phyloP scores from a whole-genome alignment of 2,888 invertebrate genomes.

The Amiota minor region DNA sequence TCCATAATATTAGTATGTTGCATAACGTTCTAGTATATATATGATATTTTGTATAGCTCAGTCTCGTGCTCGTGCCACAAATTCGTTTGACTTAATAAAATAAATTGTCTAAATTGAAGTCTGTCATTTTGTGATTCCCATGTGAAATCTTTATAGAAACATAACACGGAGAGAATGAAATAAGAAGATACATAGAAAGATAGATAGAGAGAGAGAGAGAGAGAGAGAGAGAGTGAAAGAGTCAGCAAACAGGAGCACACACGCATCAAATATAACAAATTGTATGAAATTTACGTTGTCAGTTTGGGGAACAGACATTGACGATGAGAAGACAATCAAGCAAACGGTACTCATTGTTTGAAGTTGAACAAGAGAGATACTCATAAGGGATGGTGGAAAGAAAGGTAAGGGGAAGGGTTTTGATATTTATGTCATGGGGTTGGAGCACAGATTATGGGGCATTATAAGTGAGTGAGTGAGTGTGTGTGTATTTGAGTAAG shows the following conservation, averaged over 20 bases:
- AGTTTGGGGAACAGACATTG: constrained; percentile 21
- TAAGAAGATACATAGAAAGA: constrained; percentile 43
- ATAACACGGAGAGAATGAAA: constrained; percentile 44
- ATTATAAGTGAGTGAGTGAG: not conserved
- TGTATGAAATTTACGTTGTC: constrained; percentile 67
- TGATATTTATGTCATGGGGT: not conserved
- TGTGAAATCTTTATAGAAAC: constrained; percentile 48
- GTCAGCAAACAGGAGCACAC: not conserved
- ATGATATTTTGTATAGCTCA: not conserved
- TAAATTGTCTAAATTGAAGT: constrained; percentile 70
- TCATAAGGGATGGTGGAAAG: too few relatives aligned
- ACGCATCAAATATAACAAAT: constrained; percentile 64
- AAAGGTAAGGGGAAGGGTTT: too few relatives aligned
- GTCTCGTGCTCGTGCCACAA: not conserved
- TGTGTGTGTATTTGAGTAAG: not conserved
- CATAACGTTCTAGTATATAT: too few relatives aligned
- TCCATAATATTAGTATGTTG: too few relatives aligned
- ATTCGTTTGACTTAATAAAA: constrained; percentile 68
- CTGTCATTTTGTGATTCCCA: constrained; percentile 70
- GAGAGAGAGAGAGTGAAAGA: not conserved
- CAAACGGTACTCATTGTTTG: constrained; percentile 38
- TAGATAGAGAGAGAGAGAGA: not conserved
- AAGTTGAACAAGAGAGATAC: not conserved
- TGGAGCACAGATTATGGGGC: not conserved
- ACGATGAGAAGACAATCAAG: constrained; percentile 35